Evolutionary conservation across 2,888 invertebrate genomes (phyloP), one percentile per base, ranked within the genome.

Genomic region (Stratiomys singularior): DNA sequence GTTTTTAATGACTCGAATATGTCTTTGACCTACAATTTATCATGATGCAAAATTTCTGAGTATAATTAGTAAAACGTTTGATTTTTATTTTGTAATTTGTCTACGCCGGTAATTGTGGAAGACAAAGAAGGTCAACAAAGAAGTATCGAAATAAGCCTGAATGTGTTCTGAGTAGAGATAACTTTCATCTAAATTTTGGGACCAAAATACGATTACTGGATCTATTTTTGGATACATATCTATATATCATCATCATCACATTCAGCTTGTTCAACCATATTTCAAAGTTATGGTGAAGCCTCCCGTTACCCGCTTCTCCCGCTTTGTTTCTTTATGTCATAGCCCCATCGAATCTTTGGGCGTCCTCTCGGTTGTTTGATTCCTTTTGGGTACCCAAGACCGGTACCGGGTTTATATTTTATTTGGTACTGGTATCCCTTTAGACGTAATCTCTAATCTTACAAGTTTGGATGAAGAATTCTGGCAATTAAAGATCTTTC

Each of bases 371-470:
- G 63, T 18, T 63, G 47, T 1, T 63, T 47, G 30, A 60, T 63
- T 15, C 71, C 77, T 15, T 77, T 60, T 1, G 63, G 56, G 21
- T 77, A 66, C 76, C 63, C 25, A 13, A n/a, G n/a, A n/a, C n/a
- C n/a, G n/a, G n/a, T n/a, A 44, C 52, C 52, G 4, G 52, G 52
- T 52, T 18, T 52, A 18, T 52, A 52, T 4, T 18, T 18, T 18
- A 52, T 52, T 66, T 46, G 18, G 44, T 76, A 18, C 46, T 52
- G n/a, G 30, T 46, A 25, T 23, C 9, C 23, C 9, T 63, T 25
- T 13, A 63, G 23, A 7, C 21, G n/a, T 63, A 63, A 27, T 25
- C 23, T 21, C 63, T 25, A 63, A 11, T 9, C 63, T 3, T 2
- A 63, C 23, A 23, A 9, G 63, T 63, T 27, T 63, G 11, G 63